Conservation (phyloP, 2,113 vertebrate species). For the Lophotis ruficrista region DNA sequence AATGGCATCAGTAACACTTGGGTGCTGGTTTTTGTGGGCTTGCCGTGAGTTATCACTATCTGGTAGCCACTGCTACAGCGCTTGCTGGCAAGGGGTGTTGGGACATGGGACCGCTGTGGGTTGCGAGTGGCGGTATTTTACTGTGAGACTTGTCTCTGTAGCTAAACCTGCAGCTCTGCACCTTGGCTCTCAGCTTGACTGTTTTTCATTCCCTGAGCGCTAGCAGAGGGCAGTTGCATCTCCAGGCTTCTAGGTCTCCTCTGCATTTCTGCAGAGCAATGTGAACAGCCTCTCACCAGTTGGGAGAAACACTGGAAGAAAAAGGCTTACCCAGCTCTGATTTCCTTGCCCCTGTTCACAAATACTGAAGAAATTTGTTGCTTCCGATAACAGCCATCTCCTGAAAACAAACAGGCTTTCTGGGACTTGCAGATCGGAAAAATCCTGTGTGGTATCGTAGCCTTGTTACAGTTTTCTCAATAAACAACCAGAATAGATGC, state of each 20-base stretch:
- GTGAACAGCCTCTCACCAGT: background rate
- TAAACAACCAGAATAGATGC: background rate
- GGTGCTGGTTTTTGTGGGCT: background rate
- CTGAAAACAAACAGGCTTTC: background rate
- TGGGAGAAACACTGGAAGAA: constrained; percentile 1
- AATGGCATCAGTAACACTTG: background rate
- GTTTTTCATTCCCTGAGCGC: background rate
- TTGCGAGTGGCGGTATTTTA: background rate
- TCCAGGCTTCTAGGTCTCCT: background rate
- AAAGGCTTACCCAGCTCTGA: background rate
- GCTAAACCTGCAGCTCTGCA: background rate
- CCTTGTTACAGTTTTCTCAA: background rate
- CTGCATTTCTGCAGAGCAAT: background rate
- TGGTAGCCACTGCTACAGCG: background rate
- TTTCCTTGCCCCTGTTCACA: background rate
- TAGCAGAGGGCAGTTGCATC: background rate
- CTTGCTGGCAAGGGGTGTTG: background rate
- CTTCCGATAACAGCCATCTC: background rate
- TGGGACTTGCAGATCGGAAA: background rate
- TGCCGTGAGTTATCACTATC: background rate
- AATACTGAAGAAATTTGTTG: background rate
- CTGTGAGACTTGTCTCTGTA: background rate
- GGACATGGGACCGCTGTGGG: accelerated
- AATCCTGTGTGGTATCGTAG: background rate
- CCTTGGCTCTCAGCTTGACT: background rate